Conservation (phyloP, 2,113 vertebrate species). For the Embiotoca jacksoni region DNA sequence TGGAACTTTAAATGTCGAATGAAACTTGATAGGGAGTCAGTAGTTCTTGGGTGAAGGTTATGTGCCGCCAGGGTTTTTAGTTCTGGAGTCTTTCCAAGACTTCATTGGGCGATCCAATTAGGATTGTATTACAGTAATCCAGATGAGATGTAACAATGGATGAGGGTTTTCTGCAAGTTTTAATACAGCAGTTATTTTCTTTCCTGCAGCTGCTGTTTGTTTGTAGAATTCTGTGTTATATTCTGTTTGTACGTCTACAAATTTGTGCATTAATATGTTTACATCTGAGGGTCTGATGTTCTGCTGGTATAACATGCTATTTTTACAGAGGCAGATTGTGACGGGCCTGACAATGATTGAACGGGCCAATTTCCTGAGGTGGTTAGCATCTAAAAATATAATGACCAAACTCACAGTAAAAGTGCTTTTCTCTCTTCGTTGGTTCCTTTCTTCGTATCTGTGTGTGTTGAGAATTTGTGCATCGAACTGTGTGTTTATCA, state of each 20-base stretch:
- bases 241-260: not conserved
- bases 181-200: not conserved
- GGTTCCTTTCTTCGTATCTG: not conserved
- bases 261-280: not conserved
- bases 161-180: not conserved
- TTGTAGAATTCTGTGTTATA: not conserved
- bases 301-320: not conserved
- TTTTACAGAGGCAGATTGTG: not conserved
- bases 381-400: conserved; percentile 1
- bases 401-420: not conserved
- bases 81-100: not conserved
- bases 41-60: not conserved
- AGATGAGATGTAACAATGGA: not conserved
- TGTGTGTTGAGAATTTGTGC: not conserved
- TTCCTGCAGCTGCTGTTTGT: not conserved
- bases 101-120: conserved; percentile 4
- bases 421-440: not conserved
- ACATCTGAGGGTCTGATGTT: conserved; percentile 1
- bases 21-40: not conserved
- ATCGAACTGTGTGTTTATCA: not conserved
- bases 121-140: conserved; percentile 3
- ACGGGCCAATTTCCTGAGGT: conserved; percentile 3
- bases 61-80: not conserved
- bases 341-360: conserved; percentile 1
- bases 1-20: conserved; percentile 1